phyloP scores from a whole-genome alignment of 2,797 vertebrate species.

The Macrochelys suwanniensis region DNA sequence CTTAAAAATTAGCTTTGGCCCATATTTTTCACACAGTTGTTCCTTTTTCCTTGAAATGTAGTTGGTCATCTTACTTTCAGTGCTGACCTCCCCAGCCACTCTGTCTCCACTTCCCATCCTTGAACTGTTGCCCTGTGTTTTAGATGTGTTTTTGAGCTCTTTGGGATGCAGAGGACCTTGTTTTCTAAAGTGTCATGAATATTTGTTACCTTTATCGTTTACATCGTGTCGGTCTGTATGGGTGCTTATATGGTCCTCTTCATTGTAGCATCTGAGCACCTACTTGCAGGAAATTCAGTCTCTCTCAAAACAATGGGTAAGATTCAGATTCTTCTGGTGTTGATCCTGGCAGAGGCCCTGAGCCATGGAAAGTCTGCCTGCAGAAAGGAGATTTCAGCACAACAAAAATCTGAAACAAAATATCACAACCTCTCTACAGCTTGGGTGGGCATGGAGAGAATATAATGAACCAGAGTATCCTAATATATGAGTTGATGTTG shows the following conservation, averaged over 20 bases:
- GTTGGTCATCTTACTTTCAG: not conserved
- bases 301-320: too few species aligned
- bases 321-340: not conserved
- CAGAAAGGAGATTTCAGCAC: not conserved
- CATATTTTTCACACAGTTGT: not conserved
- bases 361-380: not conserved
- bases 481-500: not conserved
- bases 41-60: not conserved
- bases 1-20: not conserved
- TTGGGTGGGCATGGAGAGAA: not conserved
- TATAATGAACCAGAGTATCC: not conserved
- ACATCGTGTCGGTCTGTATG: not conserved
- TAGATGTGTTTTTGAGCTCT: not conserved
- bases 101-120: not conserved
- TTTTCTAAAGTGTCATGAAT: not conserved
- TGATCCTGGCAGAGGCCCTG: not conserved
- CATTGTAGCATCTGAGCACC: too few species aligned
- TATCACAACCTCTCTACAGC: not conserved
- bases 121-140: not conserved
- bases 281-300: too few species aligned
- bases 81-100: not conserved
- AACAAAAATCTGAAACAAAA: too few species aligned
- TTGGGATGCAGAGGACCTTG: not conserved
- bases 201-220: not conserved
- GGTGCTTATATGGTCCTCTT: too few species aligned